Conservation (phyloP, 2,888 invertebrate genomes). For the Fissipunctia ypsillon region DNA sequence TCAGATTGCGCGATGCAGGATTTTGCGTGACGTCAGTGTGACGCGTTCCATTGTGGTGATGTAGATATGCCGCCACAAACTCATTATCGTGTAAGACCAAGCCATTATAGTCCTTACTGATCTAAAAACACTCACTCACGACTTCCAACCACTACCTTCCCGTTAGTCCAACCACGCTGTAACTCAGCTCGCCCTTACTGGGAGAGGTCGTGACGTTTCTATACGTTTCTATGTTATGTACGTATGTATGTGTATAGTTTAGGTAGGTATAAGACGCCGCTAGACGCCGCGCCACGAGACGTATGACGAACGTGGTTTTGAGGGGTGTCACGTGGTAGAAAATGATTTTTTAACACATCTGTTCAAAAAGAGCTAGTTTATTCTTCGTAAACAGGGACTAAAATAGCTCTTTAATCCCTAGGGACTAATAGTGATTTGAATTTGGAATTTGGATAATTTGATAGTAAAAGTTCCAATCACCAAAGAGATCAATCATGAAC, state of each 20-base stretch:
- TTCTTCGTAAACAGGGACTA: too few relatives aligned
- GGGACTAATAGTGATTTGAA: too few relatives aligned
- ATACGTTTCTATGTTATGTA: conserved; percentile 14
- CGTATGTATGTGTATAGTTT: not conserved
- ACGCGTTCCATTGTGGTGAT: too few relatives aligned
- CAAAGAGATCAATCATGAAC: too few relatives aligned
- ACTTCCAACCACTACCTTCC: conserved; percentile 10
- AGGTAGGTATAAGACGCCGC: conserved; percentile 50
- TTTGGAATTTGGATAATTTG: too few relatives aligned
- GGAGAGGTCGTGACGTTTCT: conserved; percentile 48
- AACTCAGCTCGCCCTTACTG: conserved; percentile 33
- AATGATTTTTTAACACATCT: too few relatives aligned
- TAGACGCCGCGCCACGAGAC: conserved; percentile 53
- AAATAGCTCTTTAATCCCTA: too few relatives aligned
- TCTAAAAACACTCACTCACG: conserved; percentile 26
- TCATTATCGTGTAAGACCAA: not conserved
- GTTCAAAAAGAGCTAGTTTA: too few relatives aligned
- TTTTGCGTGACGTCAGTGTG: too few relatives aligned
- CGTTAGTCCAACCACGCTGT: conserved; percentile 33
- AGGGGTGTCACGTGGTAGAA: conserved; percentile 50
- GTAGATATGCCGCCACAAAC: too few relatives aligned
- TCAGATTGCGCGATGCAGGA: too few relatives aligned
- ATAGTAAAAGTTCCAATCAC: too few relatives aligned
- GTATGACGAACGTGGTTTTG: conserved; percentile 55
- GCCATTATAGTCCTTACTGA: not conserved